Evolutionary conservation across 1,140 invertebrate species (phyloP).

Genomic region (Telenomus remus): DNA sequence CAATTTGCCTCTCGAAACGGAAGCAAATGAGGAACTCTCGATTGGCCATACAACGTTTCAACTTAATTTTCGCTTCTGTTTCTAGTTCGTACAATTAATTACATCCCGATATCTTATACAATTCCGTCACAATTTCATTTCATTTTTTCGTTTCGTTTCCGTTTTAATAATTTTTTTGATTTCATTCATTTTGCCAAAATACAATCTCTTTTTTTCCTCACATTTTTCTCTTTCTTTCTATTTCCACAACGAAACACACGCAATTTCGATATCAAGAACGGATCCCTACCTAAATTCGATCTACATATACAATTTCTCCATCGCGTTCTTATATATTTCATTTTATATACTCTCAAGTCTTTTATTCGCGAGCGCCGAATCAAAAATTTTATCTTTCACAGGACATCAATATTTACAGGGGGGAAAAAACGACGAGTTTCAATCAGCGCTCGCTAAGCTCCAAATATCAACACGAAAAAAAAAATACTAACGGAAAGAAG

Average conservation of each 20-base stretch:
- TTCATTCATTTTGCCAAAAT: conserved; percentile 2
- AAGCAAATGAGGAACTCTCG: conserved; percentile 14
- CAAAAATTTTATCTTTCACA: not conserved
- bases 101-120: not conserved
- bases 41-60: not conserved
- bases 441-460: not conserved
- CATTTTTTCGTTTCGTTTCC: conserved; percentile 1
- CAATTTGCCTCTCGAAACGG: conserved; percentile 19
- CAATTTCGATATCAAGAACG: conserved; percentile 20
- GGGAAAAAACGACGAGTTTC: not conserved
- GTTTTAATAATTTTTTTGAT: not conserved
- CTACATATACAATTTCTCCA: conserved; percentile 2
- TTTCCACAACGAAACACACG: conserved; percentile 5
- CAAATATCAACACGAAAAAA: too few relatives aligned
- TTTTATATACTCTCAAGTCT: conserved; percentile 12
- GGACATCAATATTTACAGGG: conserved; percentile 23
- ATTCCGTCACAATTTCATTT: conserved; percentile 5
- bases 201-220: conserved; percentile 1
- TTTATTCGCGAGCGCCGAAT: conserved; percentile 5
- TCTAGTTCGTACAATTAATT: not conserved
- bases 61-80: not conserved
- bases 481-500: too few relatives aligned
- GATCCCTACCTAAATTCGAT: not conserved
- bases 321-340: conserved; percentile 5
- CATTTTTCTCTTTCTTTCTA: not conserved